Conservation (phyloP, 2,113 vertebrate species). For the Caracal caracal region DNA sequence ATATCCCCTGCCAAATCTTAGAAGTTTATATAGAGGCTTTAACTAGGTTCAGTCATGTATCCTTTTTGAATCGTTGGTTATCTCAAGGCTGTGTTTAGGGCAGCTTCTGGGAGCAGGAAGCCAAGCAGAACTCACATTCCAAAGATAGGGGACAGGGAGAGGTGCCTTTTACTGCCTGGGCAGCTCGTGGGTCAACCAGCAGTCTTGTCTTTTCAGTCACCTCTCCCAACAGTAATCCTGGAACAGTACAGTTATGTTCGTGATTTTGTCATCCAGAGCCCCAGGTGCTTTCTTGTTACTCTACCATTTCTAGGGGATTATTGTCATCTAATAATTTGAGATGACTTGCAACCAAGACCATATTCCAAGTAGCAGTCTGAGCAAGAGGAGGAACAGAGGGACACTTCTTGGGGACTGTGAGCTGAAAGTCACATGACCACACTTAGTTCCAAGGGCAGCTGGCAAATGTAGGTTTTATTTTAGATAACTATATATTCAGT, state of each 20-base stretch:
- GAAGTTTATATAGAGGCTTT: neutral
- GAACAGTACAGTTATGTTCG: neutral
- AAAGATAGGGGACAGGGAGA: neutral
- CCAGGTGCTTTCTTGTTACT: neutral
- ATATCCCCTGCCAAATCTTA: neutral
- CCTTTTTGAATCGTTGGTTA: neutral
- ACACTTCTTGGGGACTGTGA: neutral
- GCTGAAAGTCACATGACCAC: neutral
- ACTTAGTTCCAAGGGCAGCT: neutral
- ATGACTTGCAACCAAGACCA: neutral
- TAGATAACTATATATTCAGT: neutral
- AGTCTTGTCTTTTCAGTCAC: neutral
- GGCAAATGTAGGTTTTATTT: constrained; percentile 18
- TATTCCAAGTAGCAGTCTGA: neutral
- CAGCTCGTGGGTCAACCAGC: neutral
- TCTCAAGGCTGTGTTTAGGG: neutral
- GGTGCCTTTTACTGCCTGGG: neutral
- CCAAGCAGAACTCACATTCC: neutral
- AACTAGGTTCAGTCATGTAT: neutral
- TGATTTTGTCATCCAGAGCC: neutral
- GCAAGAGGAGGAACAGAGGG: neutral
- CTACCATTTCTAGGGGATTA: neutral
- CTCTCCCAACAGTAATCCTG: neutral
- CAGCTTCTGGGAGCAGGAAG: neutral
- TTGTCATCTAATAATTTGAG: neutral